Percentiles rank a stretch among this genome's conserved stretches.
These are phyloP conservation scores for Trichogramma dendrolimi DNA, from an alignment of 2,888 invertebrate species.

Conservation along the genomic window DNA sequence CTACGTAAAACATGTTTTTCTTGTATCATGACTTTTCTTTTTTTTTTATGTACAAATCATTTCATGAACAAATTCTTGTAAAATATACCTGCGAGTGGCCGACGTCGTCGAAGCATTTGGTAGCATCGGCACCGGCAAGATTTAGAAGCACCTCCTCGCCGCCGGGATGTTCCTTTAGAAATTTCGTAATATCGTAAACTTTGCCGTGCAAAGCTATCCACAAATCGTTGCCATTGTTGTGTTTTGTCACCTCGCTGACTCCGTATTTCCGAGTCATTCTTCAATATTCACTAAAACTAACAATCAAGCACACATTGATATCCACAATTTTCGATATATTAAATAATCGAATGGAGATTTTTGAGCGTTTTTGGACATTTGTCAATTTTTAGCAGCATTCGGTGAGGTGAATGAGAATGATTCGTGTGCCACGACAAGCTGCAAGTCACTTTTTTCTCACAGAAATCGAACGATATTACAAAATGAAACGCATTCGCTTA, in stretches of 20 bases:
- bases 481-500: no score
- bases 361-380: no score
- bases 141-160: slow-evolving; percentile 61
- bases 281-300: neutral
- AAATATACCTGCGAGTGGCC: slow-evolving; percentile 56
- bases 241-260: slow-evolving; percentile 53
- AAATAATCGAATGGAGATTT: no score
- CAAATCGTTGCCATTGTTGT: slow-evolving; percentile 51
- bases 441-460: no score
- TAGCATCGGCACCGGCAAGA: slow-evolving; percentile 59
- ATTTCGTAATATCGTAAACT: slow-evolving; percentile 60
- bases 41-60: no score
- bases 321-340: no score
- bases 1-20: slow-evolving; percentile 26
- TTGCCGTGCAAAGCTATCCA: slow-evolving; percentile 59
- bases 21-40: no score
- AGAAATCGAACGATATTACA: no score
- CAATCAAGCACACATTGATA: no score
- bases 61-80: neutral
- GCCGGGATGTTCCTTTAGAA: slow-evolving; percentile 60
- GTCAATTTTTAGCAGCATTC: no score
- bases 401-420: no score
- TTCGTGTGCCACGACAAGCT: no score
- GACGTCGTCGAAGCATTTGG: slow-evolving; percentile 65
- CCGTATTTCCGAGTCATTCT: slow-evolving; percentile 37